Percentiles rank a stretch among this genome's conserved stretches.
Conservation (phyloP, 2,888 invertebrate genomes). For the Nudaria mundana region DNA sequence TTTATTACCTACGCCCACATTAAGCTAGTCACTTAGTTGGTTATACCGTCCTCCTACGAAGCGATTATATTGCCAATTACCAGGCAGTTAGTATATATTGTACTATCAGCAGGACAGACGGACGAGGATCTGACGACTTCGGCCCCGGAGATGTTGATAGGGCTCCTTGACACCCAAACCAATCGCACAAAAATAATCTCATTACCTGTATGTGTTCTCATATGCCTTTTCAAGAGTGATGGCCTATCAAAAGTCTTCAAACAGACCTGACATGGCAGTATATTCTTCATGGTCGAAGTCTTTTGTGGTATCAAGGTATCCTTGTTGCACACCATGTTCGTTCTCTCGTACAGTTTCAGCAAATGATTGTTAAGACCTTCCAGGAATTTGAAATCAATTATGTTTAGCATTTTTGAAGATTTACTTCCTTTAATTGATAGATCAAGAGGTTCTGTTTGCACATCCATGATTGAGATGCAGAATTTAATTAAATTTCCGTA, state of each 20-base stretch:
- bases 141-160: too few relatives aligned
- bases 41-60: too few relatives aligned
- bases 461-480: conserved; percentile 53
- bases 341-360: conserved; percentile 65
- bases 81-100: too few relatives aligned
- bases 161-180: too few relatives aligned
- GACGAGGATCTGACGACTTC: too few relatives aligned
- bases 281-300: conserved; percentile 46
- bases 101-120: too few relatives aligned
- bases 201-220: conserved; percentile 85
- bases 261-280: conserved; percentile 82
- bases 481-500: too few relatives aligned
- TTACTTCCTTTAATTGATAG: conserved; percentile 53
- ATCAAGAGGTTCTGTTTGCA: conserved; percentile 69
- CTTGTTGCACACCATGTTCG: conserved; percentile 44
- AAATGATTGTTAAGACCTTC: conserved; percentile 66
- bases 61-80: too few relatives aligned
- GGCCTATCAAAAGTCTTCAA: conserved; percentile 86
- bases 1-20: too few relatives aligned
- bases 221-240: conserved; percentile 84
- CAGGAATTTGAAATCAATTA: conserved; percentile 66
- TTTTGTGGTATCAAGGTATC: conserved; percentile 34
- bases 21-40: too few relatives aligned
- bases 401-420: conserved; percentile 45
- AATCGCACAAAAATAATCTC: too few relatives aligned